Conservation (phyloP, 2,888 invertebrate species). For the Azorinus chamasolen region DNA sequence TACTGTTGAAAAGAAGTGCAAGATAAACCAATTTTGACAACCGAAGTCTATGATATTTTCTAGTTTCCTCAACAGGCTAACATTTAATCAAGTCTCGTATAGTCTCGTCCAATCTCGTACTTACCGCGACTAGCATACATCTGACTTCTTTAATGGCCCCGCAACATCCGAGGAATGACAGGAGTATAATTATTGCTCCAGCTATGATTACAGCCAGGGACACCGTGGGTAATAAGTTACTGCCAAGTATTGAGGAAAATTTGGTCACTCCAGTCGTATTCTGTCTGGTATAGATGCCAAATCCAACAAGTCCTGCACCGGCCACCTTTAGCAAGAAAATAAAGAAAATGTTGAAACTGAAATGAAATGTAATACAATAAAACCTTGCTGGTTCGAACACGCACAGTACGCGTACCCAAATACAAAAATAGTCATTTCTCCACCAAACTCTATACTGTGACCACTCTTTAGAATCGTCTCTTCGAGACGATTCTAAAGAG, state of each 20-base stretch:
- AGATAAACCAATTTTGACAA: no score
- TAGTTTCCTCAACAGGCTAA: no score
- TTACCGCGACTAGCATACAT: slow-evolving; percentile 96
- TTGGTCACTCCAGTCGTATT: slow-evolving; percentile 95
- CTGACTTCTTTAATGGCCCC: slow-evolving; percentile 98
- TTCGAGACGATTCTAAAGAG: no score
- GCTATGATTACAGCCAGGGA: slow-evolving; percentile 94
- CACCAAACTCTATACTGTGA: no score
- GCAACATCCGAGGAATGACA: slow-evolving; percentile 96
- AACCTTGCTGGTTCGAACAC: no score
- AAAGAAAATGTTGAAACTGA: neutral
- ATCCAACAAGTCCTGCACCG: slow-evolving; percentile 88
- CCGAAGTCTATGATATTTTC: no score
- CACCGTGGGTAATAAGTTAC: slow-evolving; percentile 94
- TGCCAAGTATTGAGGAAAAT: slow-evolving; percentile 90
- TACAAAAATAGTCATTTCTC: no score
- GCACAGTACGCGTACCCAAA: no score
- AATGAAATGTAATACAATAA: no score
- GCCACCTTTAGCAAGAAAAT: slow-evolving; percentile 69
- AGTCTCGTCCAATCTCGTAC: slow-evolving; percentile 76
- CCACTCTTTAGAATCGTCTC: no score
- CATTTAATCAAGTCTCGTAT: no score
- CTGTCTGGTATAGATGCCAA: slow-evolving; percentile 94
- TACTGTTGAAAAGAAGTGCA: no score
- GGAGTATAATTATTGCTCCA: slow-evolving; percentile 92